Conservation (phyloP, 2,797 vertebrate genomes). For the Limnodromus scolopaceus region DNA sequence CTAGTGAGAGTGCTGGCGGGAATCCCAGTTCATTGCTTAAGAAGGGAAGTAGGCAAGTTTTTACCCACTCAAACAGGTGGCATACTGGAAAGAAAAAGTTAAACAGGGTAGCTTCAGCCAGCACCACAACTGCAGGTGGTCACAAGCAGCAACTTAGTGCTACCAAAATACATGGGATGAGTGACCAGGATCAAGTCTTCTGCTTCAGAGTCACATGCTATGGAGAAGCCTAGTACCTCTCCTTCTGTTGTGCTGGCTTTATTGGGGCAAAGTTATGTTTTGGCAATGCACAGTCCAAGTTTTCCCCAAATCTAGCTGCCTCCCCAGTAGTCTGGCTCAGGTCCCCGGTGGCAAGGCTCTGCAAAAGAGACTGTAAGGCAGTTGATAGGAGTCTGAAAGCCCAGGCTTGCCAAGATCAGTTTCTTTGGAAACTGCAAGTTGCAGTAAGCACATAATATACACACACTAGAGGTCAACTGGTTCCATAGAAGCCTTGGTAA, state of each 20-base stretch:
- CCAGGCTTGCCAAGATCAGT: not conserved
- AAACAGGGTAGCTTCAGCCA: not conserved
- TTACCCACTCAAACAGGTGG: not conserved
- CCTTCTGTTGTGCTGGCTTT: not conserved
- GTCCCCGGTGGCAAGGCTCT: not conserved
- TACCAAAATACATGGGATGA: not conserved
- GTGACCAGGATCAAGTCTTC: not conserved
- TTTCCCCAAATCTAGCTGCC: not conserved
- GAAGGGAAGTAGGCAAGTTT: not conserved
- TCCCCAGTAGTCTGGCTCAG: not conserved
- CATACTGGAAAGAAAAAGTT: not conserved
- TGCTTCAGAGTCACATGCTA: not conserved
- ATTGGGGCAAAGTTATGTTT: not conserved
- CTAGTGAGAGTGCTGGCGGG: not conserved
- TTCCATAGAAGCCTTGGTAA: not conserved
- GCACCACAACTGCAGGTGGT: not conserved
- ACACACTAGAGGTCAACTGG: not conserved
- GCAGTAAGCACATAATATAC: not conserved
- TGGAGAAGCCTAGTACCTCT: not conserved
- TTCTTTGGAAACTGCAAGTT: not conserved
- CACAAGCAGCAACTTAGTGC: not conserved
- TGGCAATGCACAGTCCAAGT: not conserved
- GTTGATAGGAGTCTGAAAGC: not conserved
- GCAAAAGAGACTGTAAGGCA: not conserved
- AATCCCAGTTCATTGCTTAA: not conserved